These are phyloP conservation scores for Lethocerus indicus DNA, from an alignment of 1,140 invertebrate genomes.

Conservation along the genomic window DNA sequence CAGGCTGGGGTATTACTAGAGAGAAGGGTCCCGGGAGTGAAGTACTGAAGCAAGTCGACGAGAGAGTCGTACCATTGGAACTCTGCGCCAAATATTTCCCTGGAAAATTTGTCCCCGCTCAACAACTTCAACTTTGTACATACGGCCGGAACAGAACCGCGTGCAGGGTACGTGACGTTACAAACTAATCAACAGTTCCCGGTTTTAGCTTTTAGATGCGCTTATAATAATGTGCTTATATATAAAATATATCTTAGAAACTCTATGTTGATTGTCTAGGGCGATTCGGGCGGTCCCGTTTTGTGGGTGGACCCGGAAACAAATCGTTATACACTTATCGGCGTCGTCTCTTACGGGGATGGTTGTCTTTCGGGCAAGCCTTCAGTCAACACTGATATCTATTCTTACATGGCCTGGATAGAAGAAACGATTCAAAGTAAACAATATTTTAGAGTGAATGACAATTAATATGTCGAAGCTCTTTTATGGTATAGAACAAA, in stretches of 20 bases:
- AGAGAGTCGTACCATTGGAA: slow-evolving; percentile 33
- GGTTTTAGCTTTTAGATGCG: too few species aligned
- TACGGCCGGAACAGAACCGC: slow-evolving; percentile 32
- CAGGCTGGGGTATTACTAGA: slow-evolving; percentile 46
- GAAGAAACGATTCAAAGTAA: too few species aligned
- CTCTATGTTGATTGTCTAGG: too few species aligned
- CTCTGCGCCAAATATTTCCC: slow-evolving; percentile 26
- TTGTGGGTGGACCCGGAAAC: slow-evolving; percentile 31
- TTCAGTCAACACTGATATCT: slow-evolving; percentile 31
- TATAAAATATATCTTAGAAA: too few species aligned
- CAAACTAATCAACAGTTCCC: too few species aligned
- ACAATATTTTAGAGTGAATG: too few species aligned
- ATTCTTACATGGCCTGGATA: slow-evolving; percentile 33
- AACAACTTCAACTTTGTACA: slow-evolving; percentile 43
- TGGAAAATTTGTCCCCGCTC: background rate
- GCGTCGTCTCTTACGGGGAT: slow-evolving; percentile 33
- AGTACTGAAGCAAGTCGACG: slow-evolving; percentile 34
- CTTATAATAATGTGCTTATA: too few species aligned
- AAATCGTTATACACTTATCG: slow-evolving; percentile 26
- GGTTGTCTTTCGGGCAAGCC: slow-evolving; percentile 29
- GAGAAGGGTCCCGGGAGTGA: slow-evolving; percentile 34
- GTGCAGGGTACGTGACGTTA: too few species aligned
- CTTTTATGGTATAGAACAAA: too few species aligned
- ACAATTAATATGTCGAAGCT: too few species aligned
- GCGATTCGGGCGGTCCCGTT: slow-evolving; percentile 47